Conservation (phyloP, 2,797 vertebrate genomes). For the Lepilemur septentrionalis region DNA sequence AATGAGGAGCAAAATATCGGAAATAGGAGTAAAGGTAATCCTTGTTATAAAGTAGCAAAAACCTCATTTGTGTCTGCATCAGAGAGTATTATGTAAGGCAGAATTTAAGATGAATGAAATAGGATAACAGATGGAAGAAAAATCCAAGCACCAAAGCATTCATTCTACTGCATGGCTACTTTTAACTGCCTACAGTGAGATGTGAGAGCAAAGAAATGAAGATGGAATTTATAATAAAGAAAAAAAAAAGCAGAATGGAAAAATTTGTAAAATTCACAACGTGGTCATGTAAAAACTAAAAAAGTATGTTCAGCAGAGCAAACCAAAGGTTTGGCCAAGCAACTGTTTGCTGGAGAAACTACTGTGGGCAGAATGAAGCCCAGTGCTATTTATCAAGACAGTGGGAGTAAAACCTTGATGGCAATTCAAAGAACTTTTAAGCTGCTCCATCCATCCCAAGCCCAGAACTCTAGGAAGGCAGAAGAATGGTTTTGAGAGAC, state of each 20-base stretch:
- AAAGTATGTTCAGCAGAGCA: no score
- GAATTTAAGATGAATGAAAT: background rate
- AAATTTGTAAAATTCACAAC: background rate
- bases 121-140: background rate
- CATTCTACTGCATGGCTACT: background rate
- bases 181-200: background rate
- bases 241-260: background rate
- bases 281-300: no score
- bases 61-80: background rate
- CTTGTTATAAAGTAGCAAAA: background rate
- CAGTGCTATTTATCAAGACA: no score
- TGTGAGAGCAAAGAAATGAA: background rate
- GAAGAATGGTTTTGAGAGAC: no score
- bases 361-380: no score
- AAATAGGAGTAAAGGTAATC: background rate
- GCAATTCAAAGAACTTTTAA: no score
- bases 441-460: no score
- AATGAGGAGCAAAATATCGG: background rate
- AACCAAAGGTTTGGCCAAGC: no score
- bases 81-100: no score
- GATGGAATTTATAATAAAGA: background rate
- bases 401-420: no score
- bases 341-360: no score
- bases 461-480: no score
- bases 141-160: background rate